A percentile compares a stretch with the other conserved stretches of the same genome.
Evolutionary conservation across 2,113 vertebrate genomes (phyloP).

Genomic region (Hepsetus odoe): DNA sequence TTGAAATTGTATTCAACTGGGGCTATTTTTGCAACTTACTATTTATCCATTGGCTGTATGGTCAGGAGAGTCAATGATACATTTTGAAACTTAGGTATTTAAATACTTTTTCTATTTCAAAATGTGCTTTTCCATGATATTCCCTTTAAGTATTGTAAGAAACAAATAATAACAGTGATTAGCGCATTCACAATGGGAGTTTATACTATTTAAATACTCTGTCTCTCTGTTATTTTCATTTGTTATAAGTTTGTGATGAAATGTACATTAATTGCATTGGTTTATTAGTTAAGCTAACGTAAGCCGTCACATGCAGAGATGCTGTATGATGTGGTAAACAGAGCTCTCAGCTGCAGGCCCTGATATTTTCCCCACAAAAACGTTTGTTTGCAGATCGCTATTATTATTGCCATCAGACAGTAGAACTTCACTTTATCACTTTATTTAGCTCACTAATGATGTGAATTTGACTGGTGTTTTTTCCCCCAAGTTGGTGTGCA

Average conservation of each 20-base stretch:
- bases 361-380: background rate
- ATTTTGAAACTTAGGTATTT: too few relatives aligned
- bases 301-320: background rate
- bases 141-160: too few relatives aligned
- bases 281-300: background rate
- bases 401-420: background rate
- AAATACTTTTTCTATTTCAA: too few relatives aligned
- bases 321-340: background rate
- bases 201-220: too few relatives aligned
- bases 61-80: too few relatives aligned
- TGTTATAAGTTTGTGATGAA: background rate
- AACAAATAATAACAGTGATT: too few relatives aligned
- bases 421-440: slow-evolving; percentile 4
- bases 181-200: too few relatives aligned
- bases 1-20: too few relatives aligned
- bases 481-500: background rate
- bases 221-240: too few relatives aligned
- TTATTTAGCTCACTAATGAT: slow-evolving; percentile 11
- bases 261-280: background rate
- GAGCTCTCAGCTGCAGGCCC: background rate
- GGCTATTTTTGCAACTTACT: too few relatives aligned
- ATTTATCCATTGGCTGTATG: too few relatives aligned
- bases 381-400: background rate
- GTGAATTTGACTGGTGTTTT: background rate
- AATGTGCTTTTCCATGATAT: too few relatives aligned